Percentiles rank a stretch among this genome's conserved stretches.
Conservation (phyloP, 2,888 invertebrate species). For the Heliconius erato region DNA sequence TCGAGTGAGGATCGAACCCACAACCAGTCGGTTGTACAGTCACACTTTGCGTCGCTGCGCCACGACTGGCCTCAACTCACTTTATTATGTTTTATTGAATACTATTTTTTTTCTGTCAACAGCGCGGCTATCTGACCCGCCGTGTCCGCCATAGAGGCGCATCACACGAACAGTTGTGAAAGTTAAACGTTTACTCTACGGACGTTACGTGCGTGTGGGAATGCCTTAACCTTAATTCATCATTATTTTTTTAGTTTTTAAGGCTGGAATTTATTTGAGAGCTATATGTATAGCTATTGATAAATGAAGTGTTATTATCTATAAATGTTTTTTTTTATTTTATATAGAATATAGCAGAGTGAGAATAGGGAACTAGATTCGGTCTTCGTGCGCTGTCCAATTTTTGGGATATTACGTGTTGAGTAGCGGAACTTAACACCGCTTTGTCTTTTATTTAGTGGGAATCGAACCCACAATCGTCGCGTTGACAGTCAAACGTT, state of each 20-base stretch:
- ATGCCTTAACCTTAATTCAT: conserved; percentile 36
- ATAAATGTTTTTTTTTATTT: not conserved
- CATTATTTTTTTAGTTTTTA: conserved; percentile 10
- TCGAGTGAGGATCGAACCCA: too few relatives aligned
- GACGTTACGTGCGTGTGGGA: conserved; percentile 35
- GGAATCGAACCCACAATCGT: not conserved
- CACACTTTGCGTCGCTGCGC: too few relatives aligned
- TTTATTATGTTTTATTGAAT: not conserved
- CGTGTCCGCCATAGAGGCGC: conserved; percentile 59
- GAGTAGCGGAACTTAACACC: not conserved
- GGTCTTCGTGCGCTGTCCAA: too few relatives aligned
- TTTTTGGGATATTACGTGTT: not conserved
- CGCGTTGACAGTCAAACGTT: too few relatives aligned
- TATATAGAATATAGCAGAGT: not conserved
- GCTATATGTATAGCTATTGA: not conserved
- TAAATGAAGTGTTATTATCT: not conserved
- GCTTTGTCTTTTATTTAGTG: not conserved
- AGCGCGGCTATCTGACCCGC: conserved; percentile 61
- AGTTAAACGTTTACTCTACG: conserved; percentile 51
- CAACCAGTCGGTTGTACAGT: too few relatives aligned
- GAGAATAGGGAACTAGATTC: not conserved
- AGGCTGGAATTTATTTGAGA: not conserved
- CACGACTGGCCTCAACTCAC: too few relatives aligned
- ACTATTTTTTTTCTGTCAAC: conserved; percentile 40
- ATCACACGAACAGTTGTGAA: conserved; percentile 43